Percentiles rank a stretch among this genome's conserved stretches.
phyloP scores from a whole-genome alignment of 2,113 vertebrate genomes.

The Xenus cinereus region DNA sequence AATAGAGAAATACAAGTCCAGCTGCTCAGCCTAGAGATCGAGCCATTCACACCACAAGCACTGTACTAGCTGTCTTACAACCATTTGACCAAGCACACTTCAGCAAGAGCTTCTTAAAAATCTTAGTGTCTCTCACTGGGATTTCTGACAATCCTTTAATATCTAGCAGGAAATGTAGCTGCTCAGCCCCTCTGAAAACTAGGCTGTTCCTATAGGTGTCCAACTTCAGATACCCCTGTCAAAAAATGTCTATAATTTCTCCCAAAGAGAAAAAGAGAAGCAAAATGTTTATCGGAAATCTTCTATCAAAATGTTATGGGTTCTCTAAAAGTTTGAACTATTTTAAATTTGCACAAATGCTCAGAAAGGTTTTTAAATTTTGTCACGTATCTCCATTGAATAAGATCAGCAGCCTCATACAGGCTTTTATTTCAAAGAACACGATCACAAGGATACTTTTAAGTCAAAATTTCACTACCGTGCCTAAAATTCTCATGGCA shows the following conservation, averaged over 20 bases:
- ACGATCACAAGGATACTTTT: neutral
- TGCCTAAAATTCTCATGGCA: neutral
- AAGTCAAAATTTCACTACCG: neutral
- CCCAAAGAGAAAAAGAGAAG: neutral
- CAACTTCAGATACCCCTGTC: neutral
- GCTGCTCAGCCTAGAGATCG: neutral
- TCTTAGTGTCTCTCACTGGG: neutral
- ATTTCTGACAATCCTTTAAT: neutral
- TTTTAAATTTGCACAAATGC: neutral
- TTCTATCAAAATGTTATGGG: neutral
- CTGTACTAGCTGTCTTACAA: neutral
- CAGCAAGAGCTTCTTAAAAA: neutral
- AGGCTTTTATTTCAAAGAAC: neutral
- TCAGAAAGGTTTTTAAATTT: neutral
- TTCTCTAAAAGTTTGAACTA: neutral
- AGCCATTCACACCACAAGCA: neutral
- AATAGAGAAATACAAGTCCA: neutral
- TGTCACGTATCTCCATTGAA: neutral
- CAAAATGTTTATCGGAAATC: neutral
- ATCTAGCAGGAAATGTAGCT: neutral
- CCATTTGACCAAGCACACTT: neutral
- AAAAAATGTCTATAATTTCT: neutral
- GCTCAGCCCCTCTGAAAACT: neutral
- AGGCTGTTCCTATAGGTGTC: neutral
- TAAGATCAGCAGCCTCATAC: neutral